Evolutionary conservation across 2,888 invertebrate genomes (phyloP).

Genomic region (Chymomyza caudatula): DNA sequence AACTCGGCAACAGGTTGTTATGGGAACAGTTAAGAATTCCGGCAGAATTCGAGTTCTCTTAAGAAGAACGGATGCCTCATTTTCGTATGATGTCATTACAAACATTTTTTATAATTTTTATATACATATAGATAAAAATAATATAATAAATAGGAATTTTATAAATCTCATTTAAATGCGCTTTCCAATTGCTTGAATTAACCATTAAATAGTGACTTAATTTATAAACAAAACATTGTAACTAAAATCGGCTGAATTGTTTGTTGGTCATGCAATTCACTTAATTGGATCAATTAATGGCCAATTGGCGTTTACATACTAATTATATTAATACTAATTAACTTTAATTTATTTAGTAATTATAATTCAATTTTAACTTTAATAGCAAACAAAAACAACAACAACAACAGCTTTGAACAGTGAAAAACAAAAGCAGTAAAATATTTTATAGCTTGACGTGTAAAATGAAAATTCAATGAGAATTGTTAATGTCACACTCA

Average conservation of each 20-base stretch:
- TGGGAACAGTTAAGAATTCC: too few relatives aligned
- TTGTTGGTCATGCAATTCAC: not conserved
- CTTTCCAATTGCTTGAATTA: not conserved
- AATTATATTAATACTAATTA: slow-evolving; percentile 44
- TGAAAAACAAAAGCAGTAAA: not conserved
- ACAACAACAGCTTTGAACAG: slow-evolving; percentile 2
- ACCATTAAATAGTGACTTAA: not conserved
- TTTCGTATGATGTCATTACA: too few relatives aligned
- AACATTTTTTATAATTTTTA: too few relatives aligned
- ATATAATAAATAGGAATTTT: not conserved
- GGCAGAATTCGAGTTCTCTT: not conserved
- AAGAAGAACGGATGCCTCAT: too few relatives aligned
- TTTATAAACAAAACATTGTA: not conserved
- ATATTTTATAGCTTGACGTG: slow-evolving; percentile 17
- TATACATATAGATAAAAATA: not conserved
- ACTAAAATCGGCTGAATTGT: not conserved
- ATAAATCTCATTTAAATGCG: not conserved
- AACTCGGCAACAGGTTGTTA: too few relatives aligned
- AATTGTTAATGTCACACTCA: slow-evolving; percentile 44
- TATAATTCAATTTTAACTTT: slow-evolving; percentile 41
- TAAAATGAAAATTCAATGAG: slow-evolving; percentile 47
- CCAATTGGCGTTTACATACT: slow-evolving; percentile 11
- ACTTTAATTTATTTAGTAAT: slow-evolving; percentile 48
- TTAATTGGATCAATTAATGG: slow-evolving; percentile 15
- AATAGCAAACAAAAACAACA: slow-evolving; percentile 3